Base-by-base conservation (phyloP, 2,888 invertebrate species). In the Rhingia campestris region DNA sequence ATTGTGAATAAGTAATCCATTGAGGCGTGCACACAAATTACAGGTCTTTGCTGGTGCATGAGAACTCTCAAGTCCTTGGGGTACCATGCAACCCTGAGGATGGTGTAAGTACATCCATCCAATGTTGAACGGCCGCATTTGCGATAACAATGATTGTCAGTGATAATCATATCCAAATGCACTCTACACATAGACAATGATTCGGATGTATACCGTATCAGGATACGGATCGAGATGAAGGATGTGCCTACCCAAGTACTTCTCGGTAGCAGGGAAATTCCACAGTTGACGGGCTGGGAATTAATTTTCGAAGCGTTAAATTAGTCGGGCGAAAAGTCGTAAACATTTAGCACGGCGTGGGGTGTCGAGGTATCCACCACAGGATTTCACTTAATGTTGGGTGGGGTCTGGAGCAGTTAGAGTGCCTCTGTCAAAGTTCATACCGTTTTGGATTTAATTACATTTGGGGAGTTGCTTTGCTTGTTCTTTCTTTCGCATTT, bases 381-480 rank as follows among this genome's bases (percentile, higher is more conserved):
- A 10, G 39, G 41, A 41, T 39, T 59, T 54, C 9, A 14, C 37
- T 54, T 43, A 6, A 39, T 39, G 22, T 14, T 51, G 14, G 54
- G 41, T 53, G 51, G 4, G 9, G 39, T 10, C 3, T 39, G 51
- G 33, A 39, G 33, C 5, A 33, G n/a, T 47, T 51, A 9, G 12
- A 61, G 33, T 45, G 33, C 59, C 33, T 45, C 54, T 72, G 61
- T 61, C 35, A 72, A 53, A 61, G 72, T 61, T 70, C 59, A 70
- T 59, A 51, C 41, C 70, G 59, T 70, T 70, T 66, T 41, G 53
- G 41, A 53, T 66, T 66, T 53, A 66, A 66, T 53, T 72, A 61
- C 59, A 32, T 59, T 51, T 51, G n/a, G 33, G 37, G 22, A 41
- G 59, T 30, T 3, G 3, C 7, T 58, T 2, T 5, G 51, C 12